These are phyloP conservation scores for Diloba caeruleocephala DNA, from an alignment of 2,888 invertebrate genomes.

Conservation along the genomic window DNA sequence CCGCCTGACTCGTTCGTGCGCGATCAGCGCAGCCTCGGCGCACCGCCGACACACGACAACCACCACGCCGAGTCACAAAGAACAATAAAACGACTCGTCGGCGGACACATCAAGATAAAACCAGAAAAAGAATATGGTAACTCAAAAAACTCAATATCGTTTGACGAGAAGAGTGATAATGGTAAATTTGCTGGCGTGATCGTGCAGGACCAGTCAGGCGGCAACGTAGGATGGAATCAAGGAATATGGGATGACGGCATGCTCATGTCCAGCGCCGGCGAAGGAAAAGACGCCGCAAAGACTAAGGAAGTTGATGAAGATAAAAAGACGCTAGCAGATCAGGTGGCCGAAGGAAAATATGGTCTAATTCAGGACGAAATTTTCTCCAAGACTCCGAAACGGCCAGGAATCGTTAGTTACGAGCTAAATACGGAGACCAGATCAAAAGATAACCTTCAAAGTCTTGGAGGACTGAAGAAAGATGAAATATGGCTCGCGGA, in stretches of 20 bases:
- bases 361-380: constrained; percentile 96
- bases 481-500: constrained; percentile 97
- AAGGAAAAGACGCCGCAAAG: constrained; percentile 88
- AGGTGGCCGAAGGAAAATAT: constrained; percentile 97
- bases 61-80: constrained; percentile 81
- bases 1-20: constrained; percentile 88
- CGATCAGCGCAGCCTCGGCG: constrained; percentile 84
- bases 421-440: constrained; percentile 93
- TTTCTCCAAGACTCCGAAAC: constrained; percentile 91
- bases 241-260: constrained; percentile 91
- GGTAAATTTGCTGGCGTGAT: constrained; percentile 80
- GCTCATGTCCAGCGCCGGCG: constrained; percentile 91
- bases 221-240: constrained; percentile 87
- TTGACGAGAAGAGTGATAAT: constrained; percentile 76
- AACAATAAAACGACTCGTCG: constrained; percentile 91
- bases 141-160: constrained; percentile 78
- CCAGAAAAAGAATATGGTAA: constrained; percentile 80
- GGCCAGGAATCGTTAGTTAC: constrained; percentile 95
- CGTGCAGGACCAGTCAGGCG: constrained; percentile 84
- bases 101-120: constrained; percentile 90
- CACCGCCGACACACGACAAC: constrained; percentile 64
- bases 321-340: constrained; percentile 95
- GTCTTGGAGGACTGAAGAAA: constrained; percentile 94
- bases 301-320: constrained; percentile 91
- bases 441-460: constrained; percentile 93